These are phyloP conservation scores for Hirtodrosophila cameraria DNA, from an alignment of 2,888 invertebrate species.

Conservation along the genomic window DNA sequence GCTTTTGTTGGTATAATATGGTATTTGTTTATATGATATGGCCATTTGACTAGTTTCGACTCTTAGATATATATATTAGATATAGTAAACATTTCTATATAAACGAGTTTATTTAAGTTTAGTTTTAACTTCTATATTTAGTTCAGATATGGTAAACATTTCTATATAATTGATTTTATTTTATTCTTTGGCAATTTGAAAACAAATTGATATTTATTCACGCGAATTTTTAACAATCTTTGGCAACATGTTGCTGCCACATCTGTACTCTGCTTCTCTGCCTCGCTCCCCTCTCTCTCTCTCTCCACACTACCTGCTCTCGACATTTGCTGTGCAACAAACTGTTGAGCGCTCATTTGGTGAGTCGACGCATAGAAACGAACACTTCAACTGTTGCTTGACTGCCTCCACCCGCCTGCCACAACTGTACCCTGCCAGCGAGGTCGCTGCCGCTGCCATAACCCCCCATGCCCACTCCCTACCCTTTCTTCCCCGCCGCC, in stretches of 20 bases:
- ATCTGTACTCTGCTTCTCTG: background rate
- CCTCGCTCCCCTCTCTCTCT: background rate
- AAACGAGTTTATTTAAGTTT: too few species aligned
- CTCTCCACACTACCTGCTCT: background rate
- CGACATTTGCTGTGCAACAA: conserved; percentile 54
- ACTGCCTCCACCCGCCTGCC: conserved; percentile 8
- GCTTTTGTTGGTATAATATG: too few species aligned
- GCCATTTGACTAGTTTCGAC: too few species aligned
- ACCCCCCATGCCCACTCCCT: background rate
- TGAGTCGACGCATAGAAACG: conserved; percentile 65
- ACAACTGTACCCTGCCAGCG: background rate
- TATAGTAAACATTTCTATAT: too few species aligned
- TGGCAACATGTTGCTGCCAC: conserved; percentile 51
- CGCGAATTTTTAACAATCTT: background rate
- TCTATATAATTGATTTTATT: too few species aligned
- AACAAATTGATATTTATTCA: too few species aligned
- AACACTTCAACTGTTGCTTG: conserved; percentile 69
- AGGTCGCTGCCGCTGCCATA: background rate
- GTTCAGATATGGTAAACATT: too few species aligned
- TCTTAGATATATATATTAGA: too few species aligned
- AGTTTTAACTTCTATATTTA: too few species aligned
- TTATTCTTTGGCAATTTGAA: too few species aligned
- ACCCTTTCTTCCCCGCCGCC: too few species aligned
- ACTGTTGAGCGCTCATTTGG: conserved; percentile 72
- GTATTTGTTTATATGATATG: too few species aligned